These are phyloP conservation scores for Sclerodermus sp. DNA, from an alignment of 2,888 invertebrate genomes.

Conservation along the genomic window DNA sequence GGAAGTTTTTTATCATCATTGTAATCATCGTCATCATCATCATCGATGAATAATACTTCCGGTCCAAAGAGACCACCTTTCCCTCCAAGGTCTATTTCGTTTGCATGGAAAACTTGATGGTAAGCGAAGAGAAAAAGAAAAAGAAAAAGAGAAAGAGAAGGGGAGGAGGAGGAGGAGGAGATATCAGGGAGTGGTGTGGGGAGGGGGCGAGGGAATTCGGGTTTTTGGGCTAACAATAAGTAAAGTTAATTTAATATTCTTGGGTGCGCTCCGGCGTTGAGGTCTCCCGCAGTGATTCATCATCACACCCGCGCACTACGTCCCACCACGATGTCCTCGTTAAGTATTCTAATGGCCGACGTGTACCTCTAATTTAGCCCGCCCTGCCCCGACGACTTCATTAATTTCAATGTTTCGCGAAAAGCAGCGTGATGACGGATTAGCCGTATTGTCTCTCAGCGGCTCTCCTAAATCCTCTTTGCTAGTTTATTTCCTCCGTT, in stretches of 20 bases:
- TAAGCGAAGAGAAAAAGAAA: too few species aligned
- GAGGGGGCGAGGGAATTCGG: conserved; percentile 17
- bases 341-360: conserved; percentile 54
- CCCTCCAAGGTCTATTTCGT: too few species aligned
- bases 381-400: conserved; percentile 37
- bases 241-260: conserved; percentile 51
- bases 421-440: conserved; percentile 16
- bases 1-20: too few species aligned
- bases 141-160: conserved; percentile 13
- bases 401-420: conserved; percentile 35
- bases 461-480: too few species aligned
- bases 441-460: not conserved
- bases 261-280: conserved; percentile 37
- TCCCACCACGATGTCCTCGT: conserved; percentile 52
- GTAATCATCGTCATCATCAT: too few species aligned
- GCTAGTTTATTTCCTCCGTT: too few species aligned
- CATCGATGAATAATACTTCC: too few species aligned
- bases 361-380: conserved; percentile 41
- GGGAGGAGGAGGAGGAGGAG: too few species aligned
- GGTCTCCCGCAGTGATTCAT: conserved; percentile 52
- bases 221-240: conserved; percentile 28
- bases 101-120: too few species aligned
- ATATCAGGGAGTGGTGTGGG: conserved; percentile 9
- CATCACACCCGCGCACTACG: conserved; percentile 56
- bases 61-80: too few species aligned